phyloP scores from a whole-genome alignment of 1,140 invertebrate genomes.

The Neotoxoptera formosana region DNA sequence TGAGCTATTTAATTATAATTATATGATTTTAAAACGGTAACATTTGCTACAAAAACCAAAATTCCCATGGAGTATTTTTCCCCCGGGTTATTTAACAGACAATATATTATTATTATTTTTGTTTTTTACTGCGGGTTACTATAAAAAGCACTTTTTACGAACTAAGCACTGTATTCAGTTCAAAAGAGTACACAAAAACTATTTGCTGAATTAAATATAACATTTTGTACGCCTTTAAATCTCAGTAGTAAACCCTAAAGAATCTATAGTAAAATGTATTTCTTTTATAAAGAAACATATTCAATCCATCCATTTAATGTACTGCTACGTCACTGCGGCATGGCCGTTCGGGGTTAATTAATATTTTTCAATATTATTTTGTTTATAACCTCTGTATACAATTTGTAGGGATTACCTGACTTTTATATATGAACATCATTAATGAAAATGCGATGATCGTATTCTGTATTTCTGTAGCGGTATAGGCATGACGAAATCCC shows the following conservation, averaged over 20 bases:
- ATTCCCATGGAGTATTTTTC: constrained; percentile 5
- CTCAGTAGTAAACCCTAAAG: not conserved
- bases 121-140: constrained; percentile 22
- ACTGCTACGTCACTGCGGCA: not conserved
- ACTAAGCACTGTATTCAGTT: not conserved
- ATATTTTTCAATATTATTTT: not conserved
- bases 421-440: not conserved
- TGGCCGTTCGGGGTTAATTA: not conserved
- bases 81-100: constrained; percentile 28
- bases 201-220: constrained; percentile 5
- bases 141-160: constrained; percentile 5
- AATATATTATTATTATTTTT: constrained; percentile 23
- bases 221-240: not conserved
- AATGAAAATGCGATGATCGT: not conserved
- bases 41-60: constrained; percentile 4
- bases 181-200: not conserved
- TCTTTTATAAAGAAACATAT: not conserved
- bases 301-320: not conserved
- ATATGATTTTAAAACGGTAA: constrained; percentile 3
- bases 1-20: constrained; percentile 22
- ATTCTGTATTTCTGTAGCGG: not conserved
- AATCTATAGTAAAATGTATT: not conserved
- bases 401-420: not conserved
- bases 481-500: not conserved
- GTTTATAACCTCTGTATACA: not conserved